Evolutionary conservation across 2,113 vertebrate genomes (phyloP).

Genomic region (Anas platyrhynchos): DNA sequence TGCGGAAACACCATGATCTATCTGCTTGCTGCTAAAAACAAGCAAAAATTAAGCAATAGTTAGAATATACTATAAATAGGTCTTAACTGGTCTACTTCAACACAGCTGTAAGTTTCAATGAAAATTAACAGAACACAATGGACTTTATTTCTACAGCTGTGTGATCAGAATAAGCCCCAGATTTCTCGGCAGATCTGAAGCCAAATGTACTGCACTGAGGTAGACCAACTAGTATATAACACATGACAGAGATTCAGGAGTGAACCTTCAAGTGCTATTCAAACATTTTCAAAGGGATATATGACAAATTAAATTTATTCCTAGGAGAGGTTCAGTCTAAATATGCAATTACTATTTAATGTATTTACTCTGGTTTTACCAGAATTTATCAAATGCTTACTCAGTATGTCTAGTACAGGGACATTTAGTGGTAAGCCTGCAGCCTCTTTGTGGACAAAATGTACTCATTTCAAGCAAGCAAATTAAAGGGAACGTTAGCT

Average conservation of each 20-base stretch:
- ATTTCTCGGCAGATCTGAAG: not conserved
- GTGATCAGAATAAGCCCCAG: not conserved
- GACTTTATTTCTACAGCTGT: not conserved
- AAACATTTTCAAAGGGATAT: not conserved
- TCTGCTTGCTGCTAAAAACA: not conserved
- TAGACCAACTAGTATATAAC: not conserved
- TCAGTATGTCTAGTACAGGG: not conserved
- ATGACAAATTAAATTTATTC: not conserved
- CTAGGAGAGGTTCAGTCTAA: not conserved
- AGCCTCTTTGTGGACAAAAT: not conserved
- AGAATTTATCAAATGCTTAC: not conserved
- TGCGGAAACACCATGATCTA: not conserved
- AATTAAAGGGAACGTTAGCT: not conserved
- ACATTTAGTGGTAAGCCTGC: not conserved
- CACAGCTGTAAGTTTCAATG: not conserved
- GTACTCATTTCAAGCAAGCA: not conserved
- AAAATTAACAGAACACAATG: not conserved
- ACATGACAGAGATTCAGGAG: not conserved
- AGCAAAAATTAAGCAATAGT: not conserved
- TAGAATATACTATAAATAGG: not conserved
- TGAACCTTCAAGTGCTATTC: not conserved
- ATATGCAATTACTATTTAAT: not conserved
- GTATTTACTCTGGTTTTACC: not conserved
- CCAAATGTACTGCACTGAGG: not conserved
- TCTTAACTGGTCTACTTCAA: not conserved